A percentile compares a stretch with the other conserved stretches of the same genome.
phyloP scores from a whole-genome alignment of 2,888 invertebrate genomes.

The Epinotia bilunana region DNA sequence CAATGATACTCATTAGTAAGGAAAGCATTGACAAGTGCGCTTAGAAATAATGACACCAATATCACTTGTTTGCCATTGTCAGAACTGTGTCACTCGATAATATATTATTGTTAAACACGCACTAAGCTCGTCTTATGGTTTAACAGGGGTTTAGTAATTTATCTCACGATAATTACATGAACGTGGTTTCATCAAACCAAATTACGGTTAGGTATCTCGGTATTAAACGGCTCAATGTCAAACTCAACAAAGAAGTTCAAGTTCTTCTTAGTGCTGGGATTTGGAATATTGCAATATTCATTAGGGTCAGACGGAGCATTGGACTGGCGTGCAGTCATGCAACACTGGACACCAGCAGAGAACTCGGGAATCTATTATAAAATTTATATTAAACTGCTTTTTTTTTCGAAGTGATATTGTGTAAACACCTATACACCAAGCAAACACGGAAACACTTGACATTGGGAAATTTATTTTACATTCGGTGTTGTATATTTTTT shows the following conservation, averaged over 20 bases:
- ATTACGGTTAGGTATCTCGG: neutral
- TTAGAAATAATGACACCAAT: conserved; percentile 25
- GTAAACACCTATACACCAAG: neutral
- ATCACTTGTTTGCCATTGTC: conserved; percentile 7
- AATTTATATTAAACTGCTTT: conserved; percentile 2
- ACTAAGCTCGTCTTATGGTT: neutral
- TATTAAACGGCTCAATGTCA: neutral
- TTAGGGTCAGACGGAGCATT: conserved; percentile 54
- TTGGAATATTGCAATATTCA: conserved; percentile 49
- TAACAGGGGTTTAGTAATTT: neutral
- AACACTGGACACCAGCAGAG: conserved; percentile 53
- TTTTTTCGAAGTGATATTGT: neutral
- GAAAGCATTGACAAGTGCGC: conserved; percentile 52
- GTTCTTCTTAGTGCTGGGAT: neutral
- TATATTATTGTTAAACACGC: neutral
- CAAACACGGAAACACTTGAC: neutral
- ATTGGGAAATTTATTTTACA: neutral
- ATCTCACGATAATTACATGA: neutral
- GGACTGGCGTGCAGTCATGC: conserved; percentile 65
- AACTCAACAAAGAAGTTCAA: conserved; percentile 20
- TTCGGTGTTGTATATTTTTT: conserved; percentile 3
- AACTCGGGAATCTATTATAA: conserved; percentile 22
- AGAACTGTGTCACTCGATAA: conserved; percentile 12
- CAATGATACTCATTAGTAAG: conserved; percentile 65
- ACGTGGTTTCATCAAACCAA: neutral